phyloP scores from a whole-genome alignment of 2,797 vertebrate species.

The Macropodus opercularis region DNA sequence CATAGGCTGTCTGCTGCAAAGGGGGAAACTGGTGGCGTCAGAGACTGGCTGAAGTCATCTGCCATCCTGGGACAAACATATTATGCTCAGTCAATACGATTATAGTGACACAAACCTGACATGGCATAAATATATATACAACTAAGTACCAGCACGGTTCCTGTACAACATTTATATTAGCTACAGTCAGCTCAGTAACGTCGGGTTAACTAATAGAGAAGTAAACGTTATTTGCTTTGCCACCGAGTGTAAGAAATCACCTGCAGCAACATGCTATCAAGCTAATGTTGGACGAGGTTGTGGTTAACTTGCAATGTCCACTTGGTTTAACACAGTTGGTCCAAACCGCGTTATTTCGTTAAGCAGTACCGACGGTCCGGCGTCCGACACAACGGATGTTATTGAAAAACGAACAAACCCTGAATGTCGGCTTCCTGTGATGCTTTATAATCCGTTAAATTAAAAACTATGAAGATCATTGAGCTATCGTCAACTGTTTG shows the following conservation, averaged over 20 bases:
- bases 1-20: constrained; percentile 82
- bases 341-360: background rate
- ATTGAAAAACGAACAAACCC: constrained; percentile 34
- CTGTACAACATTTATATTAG: too few relatives aligned
- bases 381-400: accelerated
- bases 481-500: constrained; percentile 49
- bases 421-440: background rate
- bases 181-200: too few relatives aligned
- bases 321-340: too few relatives aligned
- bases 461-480: background rate
- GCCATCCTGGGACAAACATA: constrained; percentile 78
- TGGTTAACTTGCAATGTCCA: too few relatives aligned
- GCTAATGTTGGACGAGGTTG: too few relatives aligned
- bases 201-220: too few relatives aligned
- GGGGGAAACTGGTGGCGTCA: constrained; percentile 83
- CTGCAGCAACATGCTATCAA: too few relatives aligned
- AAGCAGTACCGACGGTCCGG: background rate
- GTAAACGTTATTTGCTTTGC: too few relatives aligned
- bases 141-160: too few relatives aligned
- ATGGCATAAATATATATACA: background rate
- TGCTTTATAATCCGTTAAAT: background rate
- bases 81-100: background rate
- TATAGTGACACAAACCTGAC: constrained; percentile 3
- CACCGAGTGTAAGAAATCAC: too few relatives aligned
- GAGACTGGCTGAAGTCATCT: constrained; percentile 79